phyloP scores from a whole-genome alignment of 1,140 invertebrate genomes.

The Magallana angulata region DNA sequence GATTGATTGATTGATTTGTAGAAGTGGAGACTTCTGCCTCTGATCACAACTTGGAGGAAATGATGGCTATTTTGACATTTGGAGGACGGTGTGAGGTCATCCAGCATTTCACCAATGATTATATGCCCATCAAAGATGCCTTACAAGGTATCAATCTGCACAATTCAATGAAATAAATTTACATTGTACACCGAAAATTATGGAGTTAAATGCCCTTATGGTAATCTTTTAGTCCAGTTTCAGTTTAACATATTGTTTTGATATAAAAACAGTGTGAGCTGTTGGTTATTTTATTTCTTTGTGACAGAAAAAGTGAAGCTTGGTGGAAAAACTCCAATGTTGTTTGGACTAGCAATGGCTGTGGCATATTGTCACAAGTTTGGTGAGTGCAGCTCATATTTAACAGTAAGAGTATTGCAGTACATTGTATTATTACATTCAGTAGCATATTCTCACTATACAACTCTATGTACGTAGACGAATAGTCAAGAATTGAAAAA shows the following conservation, averaged over 20 bases:
- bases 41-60: conserved; percentile 24
- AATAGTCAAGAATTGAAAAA: too few relatives aligned
- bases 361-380: conserved; percentile 5
- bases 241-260: too few relatives aligned
- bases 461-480: too few relatives aligned
- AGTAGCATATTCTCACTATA: too few relatives aligned
- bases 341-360: conserved; percentile 22
- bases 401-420: too few relatives aligned
- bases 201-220: too few relatives aligned
- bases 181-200: too few relatives aligned
- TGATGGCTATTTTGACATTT: conserved; percentile 8
- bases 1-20: not conserved
- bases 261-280: too few relatives aligned
- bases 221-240: too few relatives aligned
- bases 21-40: conserved; percentile 41
- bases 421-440: too few relatives aligned
- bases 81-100: conserved; percentile 14
- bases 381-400: not conserved
- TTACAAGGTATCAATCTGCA: not conserved
- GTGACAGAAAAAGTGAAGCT: not conserved
- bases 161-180: too few relatives aligned
- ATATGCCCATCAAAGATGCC: conserved; percentile 8
- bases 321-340: conserved; percentile 31
- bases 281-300: not conserved
- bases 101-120: conserved; percentile 42